Percentiles rank a stretch among this genome's conserved stretches.
Evolutionary conservation across 2,888 invertebrate species (phyloP).

Genomic region (Dolichomitus sp.): DNA sequence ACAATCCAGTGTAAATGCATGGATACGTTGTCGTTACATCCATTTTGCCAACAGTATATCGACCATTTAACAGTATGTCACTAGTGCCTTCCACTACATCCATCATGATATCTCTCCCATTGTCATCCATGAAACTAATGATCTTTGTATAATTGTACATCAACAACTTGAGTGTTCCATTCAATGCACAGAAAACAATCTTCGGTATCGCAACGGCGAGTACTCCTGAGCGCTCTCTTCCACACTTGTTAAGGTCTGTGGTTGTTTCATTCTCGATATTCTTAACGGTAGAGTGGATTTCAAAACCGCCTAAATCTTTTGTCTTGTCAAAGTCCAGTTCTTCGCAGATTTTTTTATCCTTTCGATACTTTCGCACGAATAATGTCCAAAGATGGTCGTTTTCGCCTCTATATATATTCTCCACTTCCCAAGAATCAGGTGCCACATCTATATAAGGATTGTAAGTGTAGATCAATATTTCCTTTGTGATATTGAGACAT

Average conservation of each 20-base stretch:
- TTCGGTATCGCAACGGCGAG: background rate
- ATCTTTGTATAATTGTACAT: background rate
- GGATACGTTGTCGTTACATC: background rate
- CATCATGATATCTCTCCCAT: background rate
- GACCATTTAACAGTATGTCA: background rate
- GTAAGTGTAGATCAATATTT: slow-evolving; percentile 62
- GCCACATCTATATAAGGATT: slow-evolving; percentile 65
- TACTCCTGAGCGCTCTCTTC: background rate
- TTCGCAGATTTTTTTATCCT: no score
- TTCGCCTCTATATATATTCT: background rate
- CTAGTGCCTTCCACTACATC: background rate
- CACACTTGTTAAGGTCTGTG: background rate
- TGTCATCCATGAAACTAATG: background rate
- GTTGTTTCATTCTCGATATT: no score
- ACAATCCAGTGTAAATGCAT: background rate
- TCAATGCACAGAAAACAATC: background rate
- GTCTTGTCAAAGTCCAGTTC: no score
- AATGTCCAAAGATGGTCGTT: no score
- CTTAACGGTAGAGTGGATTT: no score
- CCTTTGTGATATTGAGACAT: slow-evolving; percentile 50
- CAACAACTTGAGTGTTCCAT: background rate
- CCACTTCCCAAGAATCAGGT: slow-evolving; percentile 58
- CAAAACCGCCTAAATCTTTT: no score
- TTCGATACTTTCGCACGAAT: no score
- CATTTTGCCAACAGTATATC: background rate